These are phyloP conservation scores for Ceratosolen fusciceps DNA, from an alignment of 1,140 invertebrate genomes.

Conservation along the genomic window DNA sequence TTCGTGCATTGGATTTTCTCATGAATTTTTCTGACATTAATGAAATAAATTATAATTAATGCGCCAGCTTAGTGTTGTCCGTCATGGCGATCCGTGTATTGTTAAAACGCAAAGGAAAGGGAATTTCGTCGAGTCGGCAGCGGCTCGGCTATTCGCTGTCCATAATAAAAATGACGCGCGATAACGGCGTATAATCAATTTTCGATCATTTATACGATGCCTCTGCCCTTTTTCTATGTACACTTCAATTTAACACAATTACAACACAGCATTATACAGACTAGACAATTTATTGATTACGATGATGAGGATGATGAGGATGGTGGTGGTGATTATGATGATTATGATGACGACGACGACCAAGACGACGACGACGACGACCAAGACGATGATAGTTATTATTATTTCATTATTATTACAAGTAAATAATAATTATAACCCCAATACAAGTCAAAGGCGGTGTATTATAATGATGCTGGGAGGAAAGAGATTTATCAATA, in stretches of 20 bases:
- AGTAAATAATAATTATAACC: slow-evolving; percentile 52
- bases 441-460: slow-evolving; percentile 53
- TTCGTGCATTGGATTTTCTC: too few relatives aligned
- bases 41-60: background rate
- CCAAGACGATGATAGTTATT: slow-evolving; percentile 53
- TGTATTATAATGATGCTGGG: slow-evolving; percentile 53
- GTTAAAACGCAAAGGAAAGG: background rate
- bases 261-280: slow-evolving; percentile 57
- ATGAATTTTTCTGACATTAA: slow-evolving; percentile 1
- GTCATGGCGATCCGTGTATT: background rate
- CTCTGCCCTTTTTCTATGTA: slow-evolving; percentile 60
- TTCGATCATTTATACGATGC: slow-evolving; percentile 60
- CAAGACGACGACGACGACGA: too few relatives aligned
- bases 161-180: slow-evolving; percentile 29
- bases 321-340: slow-evolving; percentile 53
- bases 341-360: too few relatives aligned
- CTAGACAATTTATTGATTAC: slow-evolving; percentile 58
- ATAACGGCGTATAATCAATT: slow-evolving; percentile 45
- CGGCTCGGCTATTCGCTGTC: slow-evolving; percentile 1
- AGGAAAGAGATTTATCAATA: slow-evolving; percentile 49
- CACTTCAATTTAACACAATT: slow-evolving; percentile 56
- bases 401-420: slow-evolving; percentile 53
- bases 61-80: background rate
- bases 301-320: slow-evolving; percentile 54
- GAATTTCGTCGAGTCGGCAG: background rate